These are phyloP conservation scores for Halcyon malimbica DNA, from an alignment of 2,113 vertebrate species.

Conservation along the genomic window DNA sequence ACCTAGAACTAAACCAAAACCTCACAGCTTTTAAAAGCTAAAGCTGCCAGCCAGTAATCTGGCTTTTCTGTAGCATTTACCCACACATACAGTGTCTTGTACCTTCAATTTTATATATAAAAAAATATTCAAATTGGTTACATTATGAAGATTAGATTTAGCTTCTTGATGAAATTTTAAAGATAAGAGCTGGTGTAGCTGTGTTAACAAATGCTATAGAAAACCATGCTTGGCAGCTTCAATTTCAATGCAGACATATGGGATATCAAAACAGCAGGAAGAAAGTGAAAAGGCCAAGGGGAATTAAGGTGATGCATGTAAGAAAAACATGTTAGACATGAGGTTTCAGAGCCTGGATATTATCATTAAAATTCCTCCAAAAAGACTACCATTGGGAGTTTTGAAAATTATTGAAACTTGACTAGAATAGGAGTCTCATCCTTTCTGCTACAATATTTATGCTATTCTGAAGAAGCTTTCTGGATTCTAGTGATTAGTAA, in stretches of 20 bases:
- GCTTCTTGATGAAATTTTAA: slow-evolving; percentile 58
- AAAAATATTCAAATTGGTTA: slow-evolving; percentile 3
- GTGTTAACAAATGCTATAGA: slow-evolving; percentile 18
- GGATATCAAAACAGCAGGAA: slow-evolving; percentile 5
- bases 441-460: slow-evolving; percentile 1
- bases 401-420: background rate
- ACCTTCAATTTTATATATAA: slow-evolving; percentile 40
- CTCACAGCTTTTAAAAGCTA: slow-evolving; percentile 51
- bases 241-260: slow-evolving; percentile 38
- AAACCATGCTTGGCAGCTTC: slow-evolving; percentile 28
- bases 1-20: slow-evolving; percentile 54
- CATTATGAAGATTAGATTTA: slow-evolving; percentile 23
- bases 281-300: background rate
- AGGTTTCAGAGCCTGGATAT: background rate
- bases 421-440: background rate
- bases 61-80: slow-evolving; percentile 41
- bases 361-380: background rate
- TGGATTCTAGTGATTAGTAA: background rate
- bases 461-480: background rate
- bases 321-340: background rate
- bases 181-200: slow-evolving; percentile 13
- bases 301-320: background rate
- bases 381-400: background rate
- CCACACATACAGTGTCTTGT: background rate
- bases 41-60: slow-evolving; percentile 17